Evolutionary conservation across 2,113 vertebrate genomes (phyloP), one percentile per base, ranked within the genome.

Genomic region (Mungos mungo): DNA sequence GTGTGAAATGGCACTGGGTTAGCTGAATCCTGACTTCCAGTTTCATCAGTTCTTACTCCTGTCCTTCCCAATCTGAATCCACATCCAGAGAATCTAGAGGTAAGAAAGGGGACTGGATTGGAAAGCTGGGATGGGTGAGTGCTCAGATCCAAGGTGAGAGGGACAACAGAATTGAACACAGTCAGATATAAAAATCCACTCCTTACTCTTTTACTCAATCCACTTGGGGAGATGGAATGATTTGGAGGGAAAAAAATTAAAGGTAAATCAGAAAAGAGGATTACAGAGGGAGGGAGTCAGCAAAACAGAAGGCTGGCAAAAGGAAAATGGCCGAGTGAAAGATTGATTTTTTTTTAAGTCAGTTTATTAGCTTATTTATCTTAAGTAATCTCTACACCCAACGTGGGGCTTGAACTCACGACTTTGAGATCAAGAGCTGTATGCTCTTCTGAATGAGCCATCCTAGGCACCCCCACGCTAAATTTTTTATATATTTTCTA

Each of bases 131-230:
- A 33, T 14, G 27, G 31, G 52, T 66, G 13, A 77, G 47, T 50
- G 63, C 18, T n/a, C 41, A 66, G 81, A 88, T 0, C 19, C 9
- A 21, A 29, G 5, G 60, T 31, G 4, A 23, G 77, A 68, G 21
- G 35, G 23, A 23, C 11, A 52, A 13, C 2, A 33, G 74, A 60
- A 69, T 0, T 27, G 13, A 63, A n/a, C 0, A 33, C 0, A 31
- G 33, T 15, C 10, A 47, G 45, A 31, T 15, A 27, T 12, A 72
- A 69, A 71, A 68, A 54, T n/a, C 29, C 33, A 12, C 25, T n/a
- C 31, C 16, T 69, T 18, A 29, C 52, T 66, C 38, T 66, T 88
- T 35, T 21, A 47, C 21, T 29, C 54, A 45, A 7, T 65, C 38
- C 5, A 4, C 25, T 18, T 29, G 35, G 50, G 69, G 74, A 31